Conservation (phyloP, 2,797 vertebrate species). For the Limnodromus scolopaceus region DNA sequence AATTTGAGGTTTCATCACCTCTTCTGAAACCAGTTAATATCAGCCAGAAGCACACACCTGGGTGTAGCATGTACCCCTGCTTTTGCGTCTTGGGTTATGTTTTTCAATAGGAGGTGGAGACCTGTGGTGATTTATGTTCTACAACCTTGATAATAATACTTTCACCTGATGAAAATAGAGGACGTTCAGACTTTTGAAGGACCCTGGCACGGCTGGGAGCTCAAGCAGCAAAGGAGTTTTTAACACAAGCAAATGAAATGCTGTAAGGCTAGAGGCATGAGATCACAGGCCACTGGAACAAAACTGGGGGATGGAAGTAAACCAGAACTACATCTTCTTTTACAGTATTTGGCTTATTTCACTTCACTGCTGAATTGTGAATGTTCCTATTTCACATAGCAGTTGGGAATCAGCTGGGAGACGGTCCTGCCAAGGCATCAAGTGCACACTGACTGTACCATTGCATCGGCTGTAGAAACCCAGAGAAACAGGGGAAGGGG, state of each 20-base stretch:
- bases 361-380: neutral
- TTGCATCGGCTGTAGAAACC: neutral
- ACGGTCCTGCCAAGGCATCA: neutral
- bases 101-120: neutral
- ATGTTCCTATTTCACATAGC: neutral
- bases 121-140: neutral
- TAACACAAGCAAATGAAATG: neutral
- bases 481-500: neutral
- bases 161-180: neutral
- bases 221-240: neutral
- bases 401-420: neutral
- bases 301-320: neutral
- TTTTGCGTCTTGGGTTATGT: neutral
- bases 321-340: neutral
- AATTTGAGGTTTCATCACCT: neutral
- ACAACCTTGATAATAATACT: neutral
- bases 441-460: fast-evolving
- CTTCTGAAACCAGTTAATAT: neutral
- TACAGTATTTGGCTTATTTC: neutral
- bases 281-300: neutral
- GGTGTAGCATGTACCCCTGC: neutral
- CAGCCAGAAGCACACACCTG: neutral
- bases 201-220: neutral
- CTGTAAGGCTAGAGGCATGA: neutral
- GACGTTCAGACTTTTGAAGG: neutral